Base-by-base conservation (phyloP, 2,113 vertebrate species). In the Leiothrix lutea region DNA sequence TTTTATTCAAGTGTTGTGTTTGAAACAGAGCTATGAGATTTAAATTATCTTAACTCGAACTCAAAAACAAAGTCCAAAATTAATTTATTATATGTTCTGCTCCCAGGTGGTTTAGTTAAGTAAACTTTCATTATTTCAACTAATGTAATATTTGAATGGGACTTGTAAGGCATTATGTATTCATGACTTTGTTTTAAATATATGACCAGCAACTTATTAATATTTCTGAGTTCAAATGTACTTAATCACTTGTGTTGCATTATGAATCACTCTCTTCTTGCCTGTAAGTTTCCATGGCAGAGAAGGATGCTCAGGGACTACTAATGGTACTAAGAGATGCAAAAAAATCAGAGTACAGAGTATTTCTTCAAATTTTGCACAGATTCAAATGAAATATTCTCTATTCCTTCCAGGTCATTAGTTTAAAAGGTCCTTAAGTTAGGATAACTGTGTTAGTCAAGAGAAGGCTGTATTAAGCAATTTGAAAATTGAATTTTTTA, bases 351-450 rank as follows among this genome's bases (percentile, higher is more conserved):
- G 48, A 70, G 29, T 64, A 73, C 5, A 2, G 36, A 88, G 64
- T 31, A 45, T 73, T 80, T 95, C 57, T 91, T 86, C 64, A 86
- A 72, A 90, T 94, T 97, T 91, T 97, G 67, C 84, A 69, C 36
- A 86, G 67, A 91, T 92, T 89, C 57, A 86, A 69, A 80, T 90
- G 87, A 94, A 96, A 94, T 91, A 95, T 82, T 80, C 53, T 56
- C 61, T 80, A 45, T 89, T 96, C 40, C 91, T 97, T 96, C 77
- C 73, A 90, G 93, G 88, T 88, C 77, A 95, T 97, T 96, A 95
- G 92, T 96, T 97, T 97, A 94, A 97, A 97, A 96, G 94, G 81
- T 91, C 95, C 78, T 97, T 96, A 96, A 94, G 79, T 94, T 97
- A 94, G 84, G 92, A 96, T 94, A 96, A 96, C 94, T 90, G 78